Conservation (phyloP, 2,888 invertebrate genomes). For the Auanema sp. region DNA sequence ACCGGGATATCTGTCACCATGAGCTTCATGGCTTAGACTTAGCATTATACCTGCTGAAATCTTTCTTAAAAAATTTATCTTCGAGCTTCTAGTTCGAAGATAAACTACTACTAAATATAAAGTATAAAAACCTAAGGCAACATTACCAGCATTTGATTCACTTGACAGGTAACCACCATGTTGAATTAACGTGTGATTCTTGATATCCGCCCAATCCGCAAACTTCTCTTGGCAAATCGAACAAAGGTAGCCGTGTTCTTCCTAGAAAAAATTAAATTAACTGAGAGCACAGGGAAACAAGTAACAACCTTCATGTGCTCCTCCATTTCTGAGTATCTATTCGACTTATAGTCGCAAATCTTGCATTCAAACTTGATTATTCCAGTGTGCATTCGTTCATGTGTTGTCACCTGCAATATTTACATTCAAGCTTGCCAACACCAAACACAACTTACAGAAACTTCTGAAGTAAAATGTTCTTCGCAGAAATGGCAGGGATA, state of each 20-base stretch:
- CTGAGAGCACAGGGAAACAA: not conserved
- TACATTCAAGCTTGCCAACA: not conserved
- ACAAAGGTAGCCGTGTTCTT: slow-evolving; percentile 64
- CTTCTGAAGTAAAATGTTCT: slow-evolving; percentile 61
- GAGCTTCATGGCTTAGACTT: slow-evolving; percentile 7
- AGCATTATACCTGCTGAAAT: slow-evolving; percentile 11
- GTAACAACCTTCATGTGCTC: slow-evolving; percentile 50
- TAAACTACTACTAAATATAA: slow-evolving; percentile 7
- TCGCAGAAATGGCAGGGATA: slow-evolving; percentile 64
- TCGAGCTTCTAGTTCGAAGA: not conserved
- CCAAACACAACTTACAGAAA: slow-evolving; percentile 28
- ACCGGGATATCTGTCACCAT: not conserved
- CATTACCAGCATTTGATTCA: slow-evolving; percentile 56
- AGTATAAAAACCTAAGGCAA: slow-evolving; percentile 6
- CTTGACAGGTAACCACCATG: slow-evolving; percentile 63
- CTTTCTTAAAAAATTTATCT: not conserved
- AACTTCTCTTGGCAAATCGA: slow-evolving; percentile 58
- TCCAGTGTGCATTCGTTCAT: slow-evolving; percentile 64
- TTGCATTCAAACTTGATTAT: slow-evolving; percentile 64
- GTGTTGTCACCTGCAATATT: slow-evolving; percentile 52
- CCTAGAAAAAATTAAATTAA: slow-evolving; percentile 23
- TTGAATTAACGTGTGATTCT: slow-evolving; percentile 60
- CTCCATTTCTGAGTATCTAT: slow-evolving; percentile 58
- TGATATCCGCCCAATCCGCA: slow-evolving; percentile 61
- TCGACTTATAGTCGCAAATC: slow-evolving; percentile 50